Evolutionary conservation across 2,113 vertebrate species (phyloP).

Genomic region (Mus musculus): DNA sequence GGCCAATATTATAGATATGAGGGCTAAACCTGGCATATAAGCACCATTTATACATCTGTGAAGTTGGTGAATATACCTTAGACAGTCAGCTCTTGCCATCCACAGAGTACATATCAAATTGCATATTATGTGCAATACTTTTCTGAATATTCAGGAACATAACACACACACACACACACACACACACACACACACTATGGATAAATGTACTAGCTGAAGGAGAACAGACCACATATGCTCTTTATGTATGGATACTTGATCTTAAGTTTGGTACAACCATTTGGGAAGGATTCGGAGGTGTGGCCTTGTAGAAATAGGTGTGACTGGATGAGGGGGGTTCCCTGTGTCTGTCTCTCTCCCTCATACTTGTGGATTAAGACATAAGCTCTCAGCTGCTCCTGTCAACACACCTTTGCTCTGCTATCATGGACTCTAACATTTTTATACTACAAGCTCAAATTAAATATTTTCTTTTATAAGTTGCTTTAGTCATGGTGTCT

Average conservation of each 20-base stretch:
- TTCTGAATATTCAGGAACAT: background rate
- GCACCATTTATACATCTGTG: background rate
- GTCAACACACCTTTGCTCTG: background rate
- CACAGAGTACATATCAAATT: background rate
- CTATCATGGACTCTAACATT: background rate
- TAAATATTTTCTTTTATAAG: background rate
- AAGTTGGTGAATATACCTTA: background rate
- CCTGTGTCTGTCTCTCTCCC: background rate
- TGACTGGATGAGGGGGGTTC: too few relatives aligned
- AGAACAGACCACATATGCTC: background rate
- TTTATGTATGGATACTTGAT: background rate
- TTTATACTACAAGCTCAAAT: background rate
- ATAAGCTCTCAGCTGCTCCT: background rate
- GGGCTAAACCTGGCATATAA: background rate
- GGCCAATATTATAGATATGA: background rate
- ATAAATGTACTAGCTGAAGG: background rate
- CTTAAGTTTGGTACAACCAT: background rate
- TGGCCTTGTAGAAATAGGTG: background rate
- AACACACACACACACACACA: too few relatives aligned
- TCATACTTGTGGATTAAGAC: background rate
- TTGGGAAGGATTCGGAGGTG: background rate
- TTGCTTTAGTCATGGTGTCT: background rate
- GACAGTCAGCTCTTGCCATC: background rate
- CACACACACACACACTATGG: background rate
- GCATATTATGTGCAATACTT: conserved; percentile 13